phyloP scores from a whole-genome alignment of 2,888 invertebrate species.

The Eucera pruinosa region DNA sequence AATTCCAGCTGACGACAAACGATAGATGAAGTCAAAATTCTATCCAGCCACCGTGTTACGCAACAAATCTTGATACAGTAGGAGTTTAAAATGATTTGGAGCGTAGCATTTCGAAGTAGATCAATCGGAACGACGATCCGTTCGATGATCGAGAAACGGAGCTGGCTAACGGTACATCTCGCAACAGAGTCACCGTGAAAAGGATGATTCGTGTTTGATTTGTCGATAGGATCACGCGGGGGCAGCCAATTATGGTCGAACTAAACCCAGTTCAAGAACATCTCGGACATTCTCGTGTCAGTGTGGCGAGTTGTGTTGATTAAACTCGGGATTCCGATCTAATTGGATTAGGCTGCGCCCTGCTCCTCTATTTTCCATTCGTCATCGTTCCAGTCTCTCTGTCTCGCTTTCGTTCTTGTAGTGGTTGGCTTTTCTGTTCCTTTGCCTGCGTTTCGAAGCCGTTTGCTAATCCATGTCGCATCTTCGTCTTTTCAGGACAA shows the following conservation, averaged over 20 bases:
- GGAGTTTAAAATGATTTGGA: conserved; percentile 4
- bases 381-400: conserved; percentile 64
- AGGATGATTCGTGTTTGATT: conserved; percentile 72
- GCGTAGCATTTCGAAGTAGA: conserved; percentile 1
- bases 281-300: conserved; percentile 51
- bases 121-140: conserved; percentile 3
- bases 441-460: conserved; percentile 1
- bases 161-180: conserved; percentile 52
- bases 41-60: neutral
- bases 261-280: conserved; percentile 28
- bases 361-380: conserved; percentile 65
- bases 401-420: conserved; percentile 5
- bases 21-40: neutral
- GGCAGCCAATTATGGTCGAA: conserved; percentile 68
- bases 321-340: conserved; percentile 77
- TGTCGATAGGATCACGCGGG: conserved; percentile 67
- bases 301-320: conserved; percentile 67
- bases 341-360: conserved; percentile 77
- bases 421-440: neutral
- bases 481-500: conserved; percentile 18
- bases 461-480: conserved; percentile 37
- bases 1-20: neutral
- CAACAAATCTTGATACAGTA: neutral
- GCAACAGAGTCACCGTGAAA: conserved; percentile 50
- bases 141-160: conserved; percentile 19